phyloP scores from a whole-genome alignment of 2,888 invertebrate genomes.

The Aleiodes testaceus region DNA sequence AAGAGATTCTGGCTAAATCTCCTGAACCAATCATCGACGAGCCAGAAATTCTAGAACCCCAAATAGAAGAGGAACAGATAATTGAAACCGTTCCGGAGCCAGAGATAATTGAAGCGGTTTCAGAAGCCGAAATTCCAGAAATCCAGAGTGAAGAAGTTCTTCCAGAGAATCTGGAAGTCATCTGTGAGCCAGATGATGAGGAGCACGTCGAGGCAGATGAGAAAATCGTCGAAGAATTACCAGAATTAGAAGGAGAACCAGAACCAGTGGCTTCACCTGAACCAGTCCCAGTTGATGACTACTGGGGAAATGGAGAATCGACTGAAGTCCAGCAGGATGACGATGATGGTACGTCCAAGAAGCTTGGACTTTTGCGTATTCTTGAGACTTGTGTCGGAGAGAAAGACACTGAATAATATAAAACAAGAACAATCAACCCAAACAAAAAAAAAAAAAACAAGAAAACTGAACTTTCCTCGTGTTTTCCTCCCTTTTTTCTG shows the following conservation, averaged over 20 bases:
- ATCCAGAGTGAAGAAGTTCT: slow-evolving; percentile 34
- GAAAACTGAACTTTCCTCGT: neutral
- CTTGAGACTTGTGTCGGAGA: slow-evolving; percentile 48
- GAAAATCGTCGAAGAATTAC: slow-evolving; percentile 49
- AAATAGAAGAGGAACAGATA: slow-evolving; percentile 34
- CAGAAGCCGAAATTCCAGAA: slow-evolving; percentile 12
- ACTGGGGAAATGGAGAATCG: slow-evolving; percentile 25
- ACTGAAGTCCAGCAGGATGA: slow-evolving; percentile 41
- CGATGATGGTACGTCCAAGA: slow-evolving; percentile 58
- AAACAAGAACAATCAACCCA: neutral
- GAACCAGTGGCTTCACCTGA: neutral
- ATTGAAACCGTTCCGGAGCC: slow-evolving; percentile 41
- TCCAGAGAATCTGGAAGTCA: slow-evolving; percentile 28
- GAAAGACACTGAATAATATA: slow-evolving; percentile 36
- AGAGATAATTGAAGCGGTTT: neutral
- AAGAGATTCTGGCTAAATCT: neutral
- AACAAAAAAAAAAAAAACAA: slow-evolving; percentile 1
- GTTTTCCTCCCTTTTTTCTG: neutral
- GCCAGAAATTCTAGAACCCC: neutral
- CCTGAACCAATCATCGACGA: slow-evolving; percentile 11
- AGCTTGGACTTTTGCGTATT: slow-evolving; percentile 49
- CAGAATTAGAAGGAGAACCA: neutral
- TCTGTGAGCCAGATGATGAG: slow-evolving; percentile 27
- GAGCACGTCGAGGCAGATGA: slow-evolving; percentile 44
- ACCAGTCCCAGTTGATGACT: slow-evolving; percentile 43